Evolutionary conservation across 2,888 invertebrate genomes (phyloP).

Genomic region (Lacanobia oleracea): DNA sequence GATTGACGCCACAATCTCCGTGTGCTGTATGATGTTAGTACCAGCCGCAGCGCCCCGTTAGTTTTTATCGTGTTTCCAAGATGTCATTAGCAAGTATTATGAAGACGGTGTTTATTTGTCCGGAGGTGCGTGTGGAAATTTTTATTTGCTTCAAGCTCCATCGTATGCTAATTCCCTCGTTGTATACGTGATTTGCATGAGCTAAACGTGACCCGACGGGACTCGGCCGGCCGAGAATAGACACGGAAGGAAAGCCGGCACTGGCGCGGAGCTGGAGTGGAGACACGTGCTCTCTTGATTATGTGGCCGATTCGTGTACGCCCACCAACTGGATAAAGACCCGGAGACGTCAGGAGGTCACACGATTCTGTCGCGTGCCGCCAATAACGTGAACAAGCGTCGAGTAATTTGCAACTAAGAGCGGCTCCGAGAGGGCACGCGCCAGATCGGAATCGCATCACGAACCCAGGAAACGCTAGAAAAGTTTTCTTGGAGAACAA

Average conservation of each 20-base stretch:
- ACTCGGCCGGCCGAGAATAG: conserved; percentile 82
- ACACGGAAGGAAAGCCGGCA: conserved; percentile 88
- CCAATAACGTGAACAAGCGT: conserved; percentile 75
- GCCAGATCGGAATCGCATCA: conserved; percentile 82
- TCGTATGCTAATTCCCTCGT: conserved; percentile 82
- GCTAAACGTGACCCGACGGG: conserved; percentile 83
- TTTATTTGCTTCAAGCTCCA: conserved; percentile 72
- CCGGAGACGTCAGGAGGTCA: conserved; percentile 71
- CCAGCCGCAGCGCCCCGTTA: conserved; percentile 51
- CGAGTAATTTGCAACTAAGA: conserved; percentile 80
- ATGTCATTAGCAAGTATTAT: conserved; percentile 70
- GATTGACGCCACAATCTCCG: conserved; percentile 55
- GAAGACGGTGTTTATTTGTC: conserved; percentile 64
- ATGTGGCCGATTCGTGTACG: conserved; percentile 70
- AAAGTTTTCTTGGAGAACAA: conserved; percentile 75
- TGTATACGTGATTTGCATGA: conserved; percentile 86
- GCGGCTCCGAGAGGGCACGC: conserved; percentile 75
- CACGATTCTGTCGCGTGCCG: conserved; percentile 77
- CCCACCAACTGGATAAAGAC: conserved; percentile 63
- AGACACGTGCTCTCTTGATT: conserved; percentile 82
- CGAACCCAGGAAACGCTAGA: conserved; percentile 81
- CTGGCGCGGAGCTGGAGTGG: conserved; percentile 78
- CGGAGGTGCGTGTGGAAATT: conserved; percentile 69
- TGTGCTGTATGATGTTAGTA: conserved; percentile 35
- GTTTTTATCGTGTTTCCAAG: conserved; percentile 62